These are phyloP conservation scores for Phyto melanocephala DNA, from an alignment of 2,888 invertebrate species.

Conservation along the genomic window DNA sequence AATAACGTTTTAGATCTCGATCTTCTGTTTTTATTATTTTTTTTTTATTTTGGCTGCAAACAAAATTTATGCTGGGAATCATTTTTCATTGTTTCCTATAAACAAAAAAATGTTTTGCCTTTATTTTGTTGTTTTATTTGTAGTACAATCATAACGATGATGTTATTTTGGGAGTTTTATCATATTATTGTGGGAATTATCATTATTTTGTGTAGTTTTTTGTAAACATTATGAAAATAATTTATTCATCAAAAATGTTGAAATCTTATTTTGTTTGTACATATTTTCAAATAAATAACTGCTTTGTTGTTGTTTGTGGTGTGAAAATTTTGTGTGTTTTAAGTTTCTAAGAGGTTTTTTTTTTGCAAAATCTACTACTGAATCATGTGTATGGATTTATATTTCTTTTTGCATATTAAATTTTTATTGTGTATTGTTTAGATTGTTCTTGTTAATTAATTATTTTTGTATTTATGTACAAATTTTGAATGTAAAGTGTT, in stretches of 20 bases:
- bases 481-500: constrained; percentile 6
- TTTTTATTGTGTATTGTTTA: constrained; percentile 18
- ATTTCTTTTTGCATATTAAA: constrained; percentile 11
- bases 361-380: not conserved
- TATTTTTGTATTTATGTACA: not conserved
- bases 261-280: constrained; percentile 2
- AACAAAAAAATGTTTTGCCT: not conserved
- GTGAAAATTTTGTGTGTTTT: constrained; percentile 9
- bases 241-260: constrained; percentile 2
- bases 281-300: not conserved
- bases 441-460: constrained; percentile 10
- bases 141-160: constrained; percentile 24
- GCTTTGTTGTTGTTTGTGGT: constrained; percentile 14
- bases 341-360: not conserved
- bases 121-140: no score
- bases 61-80: constrained; percentile 46
- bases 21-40: not conserved
- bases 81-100: constrained; percentile 4
- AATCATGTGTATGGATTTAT: not conserved
- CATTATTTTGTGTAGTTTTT: constrained; percentile 8
- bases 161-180: constrained; percentile 40
- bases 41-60: constrained; percentile 25
- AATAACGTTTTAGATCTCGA: constrained; percentile 24
- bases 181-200: constrained; percentile 38
- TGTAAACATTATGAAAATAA: constrained; percentile 14